Evolutionary conservation across 2,113 vertebrate species (phyloP), one percentile per base, ranked within the genome.

Genomic region (Coturnix japonica): DNA sequence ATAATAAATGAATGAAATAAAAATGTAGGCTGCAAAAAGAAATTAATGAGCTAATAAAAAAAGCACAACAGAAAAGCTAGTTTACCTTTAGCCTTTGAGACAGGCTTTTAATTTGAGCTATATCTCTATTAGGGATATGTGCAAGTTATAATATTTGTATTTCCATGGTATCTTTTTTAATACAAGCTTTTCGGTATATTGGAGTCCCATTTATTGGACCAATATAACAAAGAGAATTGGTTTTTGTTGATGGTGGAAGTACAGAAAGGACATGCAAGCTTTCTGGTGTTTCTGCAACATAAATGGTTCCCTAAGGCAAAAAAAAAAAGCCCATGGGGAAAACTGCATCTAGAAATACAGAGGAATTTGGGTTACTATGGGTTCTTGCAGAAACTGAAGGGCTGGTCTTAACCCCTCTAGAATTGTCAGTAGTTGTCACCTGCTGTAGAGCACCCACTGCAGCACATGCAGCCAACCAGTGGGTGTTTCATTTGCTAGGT

Each of bases 41-140:
- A 95, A 96, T 89, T 93, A 91, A 95, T 93, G 89, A 89, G 67
- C 80, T 91, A 94, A 96, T 94, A 94, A 95, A 94, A 77, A 78
- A 82, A 69, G 43, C 85, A 76, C 65, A 94, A 82, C 57, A 56
- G 77, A 89, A 91, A 74, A 94, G 59, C 71, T 92, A 39, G 44
- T 87, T 94, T 96, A 94, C 89, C 78, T 93, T 87, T 91, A 88
- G 80, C 89, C 87, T 96, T 59, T 78, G 69, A 91, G 82, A 80
- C 39, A 80, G 69, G 89, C 57, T 93, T 95, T 95, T 94, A 80
- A 90, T 78, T 88, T 92, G 92, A 96, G 80, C 81, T 92, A n/a
- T 95, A 61, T 59, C 75, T 90, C 82, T 49, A 4, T 87, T 92
- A 93, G 60, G 63, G 35, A 7, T 86, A 41, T 71, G 47, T 72